A percentile compares a stretch with the other conserved stretches of the same genome.
Conservation (phyloP, 2,113 vertebrate species). For the Macrotus californicus region DNA sequence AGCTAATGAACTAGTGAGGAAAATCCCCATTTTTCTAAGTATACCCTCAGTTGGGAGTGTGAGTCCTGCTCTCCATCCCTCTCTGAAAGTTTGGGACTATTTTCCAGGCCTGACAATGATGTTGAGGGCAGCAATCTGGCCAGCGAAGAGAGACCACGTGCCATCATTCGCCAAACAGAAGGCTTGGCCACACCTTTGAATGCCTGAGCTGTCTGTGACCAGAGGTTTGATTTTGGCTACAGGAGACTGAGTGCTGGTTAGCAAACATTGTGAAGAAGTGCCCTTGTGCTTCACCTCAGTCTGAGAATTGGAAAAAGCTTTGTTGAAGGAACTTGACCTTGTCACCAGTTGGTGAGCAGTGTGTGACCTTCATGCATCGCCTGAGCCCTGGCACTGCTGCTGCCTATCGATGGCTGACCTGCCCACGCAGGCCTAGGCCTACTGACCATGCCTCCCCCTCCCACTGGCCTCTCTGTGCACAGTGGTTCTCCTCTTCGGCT, state of each 20-base stretch:
- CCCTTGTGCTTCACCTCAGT: background rate
- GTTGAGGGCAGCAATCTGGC: background rate
- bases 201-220: background rate
- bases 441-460: too few relatives aligned
- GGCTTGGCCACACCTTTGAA: background rate
- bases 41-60: background rate
- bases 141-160: accelerated
- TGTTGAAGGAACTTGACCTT: background rate
- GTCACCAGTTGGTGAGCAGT: background rate
- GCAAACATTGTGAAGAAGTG: background rate
- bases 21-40: background rate
- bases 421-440: background rate
- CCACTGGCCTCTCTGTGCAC: background rate
- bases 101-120: background rate
- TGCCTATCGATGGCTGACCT: background rate
- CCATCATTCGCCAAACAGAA: background rate
- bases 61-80: background rate
- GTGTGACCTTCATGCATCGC: background rate
- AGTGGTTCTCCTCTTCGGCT: background rate
- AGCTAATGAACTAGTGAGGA: background rate
- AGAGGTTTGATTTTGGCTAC: background rate
- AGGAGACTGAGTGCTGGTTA: background rate
- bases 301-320: background rate
- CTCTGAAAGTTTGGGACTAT: background rate
- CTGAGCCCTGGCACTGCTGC: background rate